A percentile compares a stretch with the other conserved stretches of the same genome.
Evolutionary conservation across 2,888 invertebrate species (phyloP).

Genomic region (Fragum sueziense): DNA sequence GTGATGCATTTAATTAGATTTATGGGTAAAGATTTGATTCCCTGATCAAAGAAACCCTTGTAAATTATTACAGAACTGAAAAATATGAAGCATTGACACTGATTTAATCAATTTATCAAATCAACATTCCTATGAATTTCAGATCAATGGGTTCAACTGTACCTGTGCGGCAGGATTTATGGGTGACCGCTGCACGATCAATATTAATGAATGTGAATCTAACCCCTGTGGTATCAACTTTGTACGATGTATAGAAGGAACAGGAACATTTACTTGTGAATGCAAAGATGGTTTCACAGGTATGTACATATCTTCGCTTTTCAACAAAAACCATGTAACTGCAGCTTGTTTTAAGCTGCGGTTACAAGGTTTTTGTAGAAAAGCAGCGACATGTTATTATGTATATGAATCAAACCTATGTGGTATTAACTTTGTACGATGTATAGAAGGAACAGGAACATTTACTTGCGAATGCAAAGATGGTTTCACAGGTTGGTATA

Average conservation of each 20-base stretch:
- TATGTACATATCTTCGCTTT: too few species aligned
- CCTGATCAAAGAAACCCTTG: too few species aligned
- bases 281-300: conserved; percentile 56
- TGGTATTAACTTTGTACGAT: conserved; percentile 18
- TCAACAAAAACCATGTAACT: too few species aligned
- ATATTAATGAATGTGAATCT: conserved; percentile 78
- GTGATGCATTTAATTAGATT: too few species aligned
- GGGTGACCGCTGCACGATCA: conserved; percentile 88
- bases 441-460: conserved; percentile 38
- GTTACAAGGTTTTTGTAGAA: too few species aligned
- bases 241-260: conserved; percentile 23
- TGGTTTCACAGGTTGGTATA: conserved; percentile 57
- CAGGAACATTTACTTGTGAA: conserved; percentile 67
- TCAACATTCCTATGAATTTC: too few species aligned
- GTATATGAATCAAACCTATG: conserved; percentile 79
- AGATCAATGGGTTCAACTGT: conserved; percentile 86
- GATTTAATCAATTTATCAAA: too few species aligned
- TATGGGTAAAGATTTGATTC: too few species aligned
- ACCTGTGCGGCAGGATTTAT: conserved; percentile 91
- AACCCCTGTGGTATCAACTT: conserved; percentile 66
- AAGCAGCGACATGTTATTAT: too few species aligned
- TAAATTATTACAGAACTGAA: too few species aligned
- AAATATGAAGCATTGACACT: too few species aligned
- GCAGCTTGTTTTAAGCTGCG: too few species aligned
- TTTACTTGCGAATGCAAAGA: conserved; percentile 66